These are phyloP conservation scores for Formica exsecta DNA, from an alignment of 1,140 invertebrate genomes.

Conservation along the genomic window DNA sequence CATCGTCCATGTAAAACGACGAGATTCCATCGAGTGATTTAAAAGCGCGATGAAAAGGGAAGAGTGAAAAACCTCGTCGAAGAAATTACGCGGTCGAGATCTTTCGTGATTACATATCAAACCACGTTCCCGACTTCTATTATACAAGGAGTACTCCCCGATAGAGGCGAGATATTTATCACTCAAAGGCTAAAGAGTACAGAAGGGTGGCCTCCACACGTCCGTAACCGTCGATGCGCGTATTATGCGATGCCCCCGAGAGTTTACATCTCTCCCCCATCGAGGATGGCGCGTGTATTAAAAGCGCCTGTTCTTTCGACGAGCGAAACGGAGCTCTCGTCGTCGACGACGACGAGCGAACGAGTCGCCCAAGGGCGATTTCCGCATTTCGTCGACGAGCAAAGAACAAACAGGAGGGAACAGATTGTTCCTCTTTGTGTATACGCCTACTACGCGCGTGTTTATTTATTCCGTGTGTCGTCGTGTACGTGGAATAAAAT, in stretches of 20 bases:
- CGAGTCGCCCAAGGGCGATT: slow-evolving; percentile 74
- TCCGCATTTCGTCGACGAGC: slow-evolving; percentile 65
- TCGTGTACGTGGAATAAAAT: neutral
- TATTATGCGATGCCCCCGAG: slow-evolving; percentile 8
- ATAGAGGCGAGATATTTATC: slow-evolving; percentile 46
- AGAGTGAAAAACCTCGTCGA: neutral
- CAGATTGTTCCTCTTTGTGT: slow-evolving; percentile 18
- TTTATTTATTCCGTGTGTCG: neutral
- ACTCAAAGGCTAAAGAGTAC: neutral
- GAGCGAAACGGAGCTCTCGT: neutral
- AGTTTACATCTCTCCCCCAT: slow-evolving; percentile 31
- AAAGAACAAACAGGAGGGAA: slow-evolving; percentile 61
- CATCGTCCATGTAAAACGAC: neutral
- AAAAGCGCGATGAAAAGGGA: neutral
- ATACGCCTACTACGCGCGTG: neutral
- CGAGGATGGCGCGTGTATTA: slow-evolving; percentile 57
- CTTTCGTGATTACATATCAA: slow-evolving; percentile 3
- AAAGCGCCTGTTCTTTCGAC: slow-evolving; percentile 61
- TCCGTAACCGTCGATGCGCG: neutral
- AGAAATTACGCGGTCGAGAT: slow-evolving; percentile 1
- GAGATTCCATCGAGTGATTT: neutral
- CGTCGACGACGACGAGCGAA: slow-evolving; percentile 17
- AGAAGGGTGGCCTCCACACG: neutral
- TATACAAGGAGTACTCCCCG: neutral
- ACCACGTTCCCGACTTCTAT: neutral